Evolutionary conservation across 2,113 vertebrate genomes (phyloP).

Genomic region (Callithrix jacchus): DNA sequence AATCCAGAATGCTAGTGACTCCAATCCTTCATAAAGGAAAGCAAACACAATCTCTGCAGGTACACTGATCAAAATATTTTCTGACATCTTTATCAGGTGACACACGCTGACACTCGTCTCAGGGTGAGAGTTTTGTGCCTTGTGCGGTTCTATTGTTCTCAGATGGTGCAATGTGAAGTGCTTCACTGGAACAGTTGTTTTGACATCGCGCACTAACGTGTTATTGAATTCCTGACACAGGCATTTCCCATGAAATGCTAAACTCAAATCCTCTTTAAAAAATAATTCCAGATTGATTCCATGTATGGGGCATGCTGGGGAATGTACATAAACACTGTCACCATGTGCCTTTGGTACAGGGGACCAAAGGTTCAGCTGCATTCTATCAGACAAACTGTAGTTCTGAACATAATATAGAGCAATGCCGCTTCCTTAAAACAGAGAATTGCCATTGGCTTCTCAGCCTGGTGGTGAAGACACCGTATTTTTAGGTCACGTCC

Average conservation of each 20-base stretch:
- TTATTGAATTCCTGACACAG: constrained; percentile 49
- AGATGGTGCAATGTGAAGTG: fast-evolving
- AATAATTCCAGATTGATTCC: constrained; percentile 59
- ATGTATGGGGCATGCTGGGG: constrained; percentile 17
- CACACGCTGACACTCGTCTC: neutral
- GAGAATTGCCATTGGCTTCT: constrained; percentile 20
- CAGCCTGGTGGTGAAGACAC: neutral
- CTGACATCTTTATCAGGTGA: neutral
- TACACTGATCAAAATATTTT: constrained; percentile 7
- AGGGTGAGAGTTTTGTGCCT: neutral
- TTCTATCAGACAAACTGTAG: neutral
- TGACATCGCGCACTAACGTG: constrained; percentile 37
- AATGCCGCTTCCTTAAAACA: constrained; percentile 25
- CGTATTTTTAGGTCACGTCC: constrained; percentile 24
- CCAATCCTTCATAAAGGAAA: neutral
- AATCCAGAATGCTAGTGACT: neutral
- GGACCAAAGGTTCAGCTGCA: constrained; percentile 26
- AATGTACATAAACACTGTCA: neutral
- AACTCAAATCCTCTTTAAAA: constrained; percentile 60
- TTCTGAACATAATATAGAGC: neutral
- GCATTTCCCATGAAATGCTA: constrained; percentile 50
- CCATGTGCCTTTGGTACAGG: constrained; percentile 17
- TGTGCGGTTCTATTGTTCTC: neutral
- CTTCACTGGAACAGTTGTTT: neutral
- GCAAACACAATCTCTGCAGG: neutral